Evolutionary conservation across 2,113 vertebrate species (phyloP).

Genomic region (Cryptomyrus ogoouensis): DNA sequence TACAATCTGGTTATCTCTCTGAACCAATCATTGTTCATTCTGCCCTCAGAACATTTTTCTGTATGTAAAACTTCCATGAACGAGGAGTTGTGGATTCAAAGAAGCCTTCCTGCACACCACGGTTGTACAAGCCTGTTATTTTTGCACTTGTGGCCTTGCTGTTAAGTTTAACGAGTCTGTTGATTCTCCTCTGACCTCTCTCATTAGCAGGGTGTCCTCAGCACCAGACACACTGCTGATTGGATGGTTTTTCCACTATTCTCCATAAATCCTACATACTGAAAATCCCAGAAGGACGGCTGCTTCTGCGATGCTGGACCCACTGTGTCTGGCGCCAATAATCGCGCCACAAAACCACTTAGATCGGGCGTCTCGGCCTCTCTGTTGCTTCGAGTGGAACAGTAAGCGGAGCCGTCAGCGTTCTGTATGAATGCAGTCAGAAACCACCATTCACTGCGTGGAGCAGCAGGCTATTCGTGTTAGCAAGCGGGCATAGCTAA

Average conservation of each 20-base stretch:
- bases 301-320: not conserved
- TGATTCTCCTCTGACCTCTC: not conserved
- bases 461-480: not conserved
- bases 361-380: not conserved
- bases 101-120: not conserved
- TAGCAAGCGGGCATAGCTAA: not conserved
- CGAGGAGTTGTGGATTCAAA: not conserved
- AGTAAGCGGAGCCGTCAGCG: not conserved
- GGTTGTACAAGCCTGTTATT: not conserved
- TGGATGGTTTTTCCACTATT: not conserved
- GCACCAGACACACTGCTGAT: not conserved
- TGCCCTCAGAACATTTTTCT: too few relatives aligned
- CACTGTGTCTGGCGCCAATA: not conserved
- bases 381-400: not conserved
- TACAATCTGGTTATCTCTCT: too few relatives aligned
- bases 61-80: too few relatives aligned
- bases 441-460: not conserved
- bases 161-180: not conserved
- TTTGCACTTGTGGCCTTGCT: conserved; percentile 5
- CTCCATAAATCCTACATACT: not conserved
- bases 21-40: too few relatives aligned
- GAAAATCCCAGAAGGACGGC: not conserved
- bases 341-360: not conserved
- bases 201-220: not conserved
- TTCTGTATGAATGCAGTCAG: not conserved